A percentile compares a stretch with the other conserved stretches of the same genome.
Conservation (phyloP, 2,888 invertebrate species). For the Ochropleura plecta region DNA sequence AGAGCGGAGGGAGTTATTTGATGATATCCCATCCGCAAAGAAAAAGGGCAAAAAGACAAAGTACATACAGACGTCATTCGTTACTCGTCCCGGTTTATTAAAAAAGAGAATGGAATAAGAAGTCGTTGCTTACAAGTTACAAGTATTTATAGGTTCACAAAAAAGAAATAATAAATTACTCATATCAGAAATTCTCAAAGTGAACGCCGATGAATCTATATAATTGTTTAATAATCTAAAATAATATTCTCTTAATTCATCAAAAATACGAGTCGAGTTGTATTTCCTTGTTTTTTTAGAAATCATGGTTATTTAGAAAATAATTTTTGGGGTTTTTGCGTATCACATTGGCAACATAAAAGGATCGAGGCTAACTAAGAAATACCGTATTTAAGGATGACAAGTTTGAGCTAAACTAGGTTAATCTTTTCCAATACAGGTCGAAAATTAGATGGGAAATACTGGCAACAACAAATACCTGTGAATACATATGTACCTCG, state of each 20-base stretch:
- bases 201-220: slow-evolving; percentile 2
- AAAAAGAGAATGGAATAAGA: slow-evolving; percentile 4
- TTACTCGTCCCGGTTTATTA: background rate
- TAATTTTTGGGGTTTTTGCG: background rate
- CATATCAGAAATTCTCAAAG: background rate
- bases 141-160: background rate
- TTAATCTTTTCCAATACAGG: background rate
- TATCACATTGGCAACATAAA: background rate
- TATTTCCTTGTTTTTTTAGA: background rate
- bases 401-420: slow-evolving; percentile 12
- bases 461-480: background rate
- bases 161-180: background rate
- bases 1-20: too few relatives aligned
- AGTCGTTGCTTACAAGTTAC: background rate
- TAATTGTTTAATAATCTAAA: background rate
- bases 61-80: background rate
- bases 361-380: slow-evolving; percentile 7
- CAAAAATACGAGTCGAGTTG: background rate
- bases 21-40: too few relatives aligned
- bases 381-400: slow-evolving; percentile 8
- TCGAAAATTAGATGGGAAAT: slow-evolving; percentile 4
- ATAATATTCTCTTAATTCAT: background rate
- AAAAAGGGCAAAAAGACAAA: background rate
- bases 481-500: background rate
- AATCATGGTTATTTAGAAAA: background rate